Percentiles rank a stretch among this genome's conserved stretches.
These are phyloP conservation scores for Tanytarsus gracilentus DNA, from an alignment of 2,888 invertebrate genomes.

Conservation along the genomic window DNA sequence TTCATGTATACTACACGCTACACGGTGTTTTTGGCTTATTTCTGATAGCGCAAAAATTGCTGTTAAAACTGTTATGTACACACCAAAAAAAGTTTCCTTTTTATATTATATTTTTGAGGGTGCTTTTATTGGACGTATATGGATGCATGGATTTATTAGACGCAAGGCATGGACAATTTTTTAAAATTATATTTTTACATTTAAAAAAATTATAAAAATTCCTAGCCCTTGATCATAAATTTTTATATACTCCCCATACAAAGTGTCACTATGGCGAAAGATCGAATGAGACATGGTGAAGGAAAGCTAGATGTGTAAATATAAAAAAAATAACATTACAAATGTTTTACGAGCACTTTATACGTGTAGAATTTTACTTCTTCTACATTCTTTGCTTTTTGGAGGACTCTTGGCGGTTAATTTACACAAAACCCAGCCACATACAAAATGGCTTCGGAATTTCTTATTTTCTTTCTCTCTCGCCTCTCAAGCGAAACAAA, in stretches of 20 bases:
- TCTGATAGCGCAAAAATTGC: constrained; percentile 24
- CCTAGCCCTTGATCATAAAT: too few relatives aligned
- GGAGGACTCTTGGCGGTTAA: neutral
- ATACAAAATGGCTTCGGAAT: constrained; percentile 20
- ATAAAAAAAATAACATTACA: constrained; percentile 22
- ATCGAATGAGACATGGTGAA: too few relatives aligned
- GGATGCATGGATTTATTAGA: too few relatives aligned
- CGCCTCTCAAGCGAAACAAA: neutral
- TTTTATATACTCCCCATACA: too few relatives aligned
- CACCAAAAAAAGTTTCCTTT: constrained; percentile 2
- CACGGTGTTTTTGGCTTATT: constrained; percentile 22
- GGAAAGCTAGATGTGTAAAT: neutral
- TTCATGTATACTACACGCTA: neutral
- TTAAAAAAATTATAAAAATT: too few relatives aligned
- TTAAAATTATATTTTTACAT: too few relatives aligned
- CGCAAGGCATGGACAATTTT: too few relatives aligned
- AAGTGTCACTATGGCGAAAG: too few relatives aligned
- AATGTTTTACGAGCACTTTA: constrained; percentile 26
- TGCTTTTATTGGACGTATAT: constrained; percentile 19
- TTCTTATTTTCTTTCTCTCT: neutral
- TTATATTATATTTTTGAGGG: neutral
- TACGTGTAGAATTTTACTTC: neutral
- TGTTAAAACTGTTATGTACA: constrained; percentile 24
- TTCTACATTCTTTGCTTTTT: neutral
- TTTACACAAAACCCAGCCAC: constrained; percentile 4